Base-by-base conservation (phyloP, 2,113 vertebrate species). In the Xyliphius kryptos region DNA sequence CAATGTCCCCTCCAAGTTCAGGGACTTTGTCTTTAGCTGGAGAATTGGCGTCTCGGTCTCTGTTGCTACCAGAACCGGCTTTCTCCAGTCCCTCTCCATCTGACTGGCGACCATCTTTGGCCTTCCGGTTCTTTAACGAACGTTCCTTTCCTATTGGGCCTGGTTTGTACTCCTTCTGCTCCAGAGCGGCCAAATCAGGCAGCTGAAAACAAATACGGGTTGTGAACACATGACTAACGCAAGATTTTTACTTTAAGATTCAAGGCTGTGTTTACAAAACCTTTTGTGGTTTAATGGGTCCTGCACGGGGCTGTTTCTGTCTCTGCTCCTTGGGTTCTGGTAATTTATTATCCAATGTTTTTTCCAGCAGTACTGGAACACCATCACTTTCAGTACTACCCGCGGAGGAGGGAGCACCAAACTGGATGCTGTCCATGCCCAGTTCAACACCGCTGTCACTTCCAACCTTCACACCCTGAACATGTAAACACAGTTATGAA, bases 111-210 rank as follows among this genome's bases (percentile, higher is more conserved):
- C 86, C 83, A 26, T 98, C 95, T 86, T 97, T 98, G 70, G 90
- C 95, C 83, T 97, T 97, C 56, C 94, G 90, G 80, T 98, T 97
- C 85, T 94, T 98, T 57, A 99, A 75, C 7, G 94, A 99, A 64
- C 96, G 91, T 14, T 99, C 96, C 70, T 99, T 99, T 63, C 96
- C 96, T 63, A 99, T 97, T 51, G 95, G 96, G 73, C 96, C 95
- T 3, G 95, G 95, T 73, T 97, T 97, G 78, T 98, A 95, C 67
- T 98, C 94, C 81, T 97, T 98, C 68, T 88, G 92, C 84, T 96
- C 93, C 57, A 92, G 81, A 0, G 88, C 89, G 82, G 88, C 92
- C 78, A 97, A 83, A 68, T 98, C 95, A 81, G 92, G 91, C 75
- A 97, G 90, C 96, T 98, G 61, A 47, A 59, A 1, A 2, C 15